Evolutionary conservation across 23 tunicate genomes (phyloP), one percentile per base, ranked within the genome.

Genomic region (Botrylloides violaceus): DNA sequence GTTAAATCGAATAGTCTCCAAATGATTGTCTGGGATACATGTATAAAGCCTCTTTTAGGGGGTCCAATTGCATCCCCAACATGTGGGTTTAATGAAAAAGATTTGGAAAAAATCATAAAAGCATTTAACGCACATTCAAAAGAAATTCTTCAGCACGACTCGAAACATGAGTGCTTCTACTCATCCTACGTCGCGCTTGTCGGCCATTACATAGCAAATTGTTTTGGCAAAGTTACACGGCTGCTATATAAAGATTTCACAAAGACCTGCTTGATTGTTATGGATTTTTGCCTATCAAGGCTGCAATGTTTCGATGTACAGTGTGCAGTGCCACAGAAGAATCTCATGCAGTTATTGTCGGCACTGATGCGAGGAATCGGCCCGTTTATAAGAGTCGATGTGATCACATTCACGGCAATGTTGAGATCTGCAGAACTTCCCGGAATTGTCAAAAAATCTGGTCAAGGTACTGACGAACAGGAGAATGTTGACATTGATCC

Each of bases 21-120:
- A 2, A 84, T 79, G 83, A 79, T 86, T 9, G 84, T 79, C 66
- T 86, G 94, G 94, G 59, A 86, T 24, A 55, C 21, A 5, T 76
- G 72, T 66, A 49, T 86, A 23, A 61, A 79, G 33, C 94, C 94
- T 20, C 77, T 86, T 27, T 72, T 86, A 29, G 55, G 81, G 29
- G 85, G 85, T 22, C 75, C 70, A 34, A 25, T 65, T 31, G 57
- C 49, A 21, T 28, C 74, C 12, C 57, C 80, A 61, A 30, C 73
- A 34, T 9, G 65, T 43, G 66, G 74, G 36, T 37, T 22, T 1
- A 68, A 1, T 1, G 23, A 35, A 22, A 20, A 31, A 56, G 78
- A 86, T 66, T 83, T 74, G 3, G 63, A 49, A 20, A 34, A 37
- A 29, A 75, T 86, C 4, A 38, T 75, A 5, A 26, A 66, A 3